Conservation (phyloP, 2,113 vertebrate genomes). For the Actinemys pallida region DNA sequence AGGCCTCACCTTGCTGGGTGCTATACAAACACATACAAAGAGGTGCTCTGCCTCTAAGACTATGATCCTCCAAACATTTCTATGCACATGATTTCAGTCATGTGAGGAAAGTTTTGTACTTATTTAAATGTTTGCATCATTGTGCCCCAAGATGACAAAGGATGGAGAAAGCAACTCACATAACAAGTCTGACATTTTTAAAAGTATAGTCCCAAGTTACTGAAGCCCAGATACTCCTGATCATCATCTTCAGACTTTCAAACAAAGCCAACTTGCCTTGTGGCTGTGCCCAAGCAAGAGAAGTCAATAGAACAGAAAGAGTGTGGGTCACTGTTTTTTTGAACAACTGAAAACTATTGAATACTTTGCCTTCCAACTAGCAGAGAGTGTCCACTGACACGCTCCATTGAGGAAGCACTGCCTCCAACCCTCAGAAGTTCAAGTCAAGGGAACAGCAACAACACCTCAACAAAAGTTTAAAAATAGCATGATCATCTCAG, state of each 20-base stretch:
- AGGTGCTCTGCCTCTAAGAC: not conserved
- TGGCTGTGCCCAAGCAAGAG: not conserved
- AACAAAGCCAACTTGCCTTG: not conserved
- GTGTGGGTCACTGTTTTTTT: not conserved
- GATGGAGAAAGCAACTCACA: not conserved
- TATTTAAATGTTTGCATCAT: not conserved
- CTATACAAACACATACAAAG: not conserved
- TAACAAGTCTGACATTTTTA: fast-evolving
- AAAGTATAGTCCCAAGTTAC: fast-evolving
- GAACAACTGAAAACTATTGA: not conserved
- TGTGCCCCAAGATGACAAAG: not conserved
- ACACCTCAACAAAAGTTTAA: not conserved
- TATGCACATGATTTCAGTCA: not conserved
- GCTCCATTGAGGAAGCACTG: not conserved
- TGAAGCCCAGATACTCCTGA: not conserved
- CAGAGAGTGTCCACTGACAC: not conserved
- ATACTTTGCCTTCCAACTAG: not conserved
- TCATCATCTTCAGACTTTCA: not conserved
- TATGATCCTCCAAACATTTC: fast-evolving
- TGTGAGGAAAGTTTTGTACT: fast-evolving
- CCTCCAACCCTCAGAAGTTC: not conserved
- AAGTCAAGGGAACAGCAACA: not conserved
- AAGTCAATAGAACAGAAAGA: not conserved
- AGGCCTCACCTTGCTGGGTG: not conserved
- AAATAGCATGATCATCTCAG: not conserved